Conservation (phyloP, 2,113 vertebrate genomes). For the Nothoprocta perdicaria region DNA sequence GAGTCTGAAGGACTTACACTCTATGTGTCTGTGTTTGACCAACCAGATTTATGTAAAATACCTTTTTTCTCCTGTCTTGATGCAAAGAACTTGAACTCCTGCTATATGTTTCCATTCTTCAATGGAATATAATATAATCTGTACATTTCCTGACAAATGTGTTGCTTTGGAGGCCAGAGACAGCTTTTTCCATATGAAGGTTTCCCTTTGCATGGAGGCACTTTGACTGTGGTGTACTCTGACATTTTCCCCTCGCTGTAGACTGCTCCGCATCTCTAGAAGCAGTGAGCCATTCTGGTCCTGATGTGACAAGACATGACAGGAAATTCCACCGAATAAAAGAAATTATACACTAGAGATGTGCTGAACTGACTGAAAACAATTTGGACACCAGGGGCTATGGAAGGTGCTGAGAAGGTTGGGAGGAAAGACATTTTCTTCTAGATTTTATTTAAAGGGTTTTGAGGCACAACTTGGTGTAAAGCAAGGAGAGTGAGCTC, state of each 20-base stretch:
- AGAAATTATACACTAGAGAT: slow-evolving; percentile 54
- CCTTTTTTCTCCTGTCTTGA: neutral
- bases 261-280: slow-evolving; percentile 44
- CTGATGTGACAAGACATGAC: slow-evolving; percentile 47
- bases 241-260: neutral
- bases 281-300: slow-evolving; percentile 35
- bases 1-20: neutral
- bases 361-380: slow-evolving; percentile 60
- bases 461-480: neutral
- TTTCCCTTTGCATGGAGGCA: slow-evolving; percentile 9
- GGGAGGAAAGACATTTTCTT: slow-evolving; percentile 13
- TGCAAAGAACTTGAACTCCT: slow-evolving; percentile 9
- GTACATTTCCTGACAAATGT: neutral
- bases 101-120: neutral
- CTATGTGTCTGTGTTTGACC: neutral
- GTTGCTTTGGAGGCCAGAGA: neutral
- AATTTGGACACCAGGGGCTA: slow-evolving; percentile 36
- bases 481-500: neutral
- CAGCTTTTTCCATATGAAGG: neutral
- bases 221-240: slow-evolving; percentile 22
- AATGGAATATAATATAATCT: neutral
- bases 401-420: slow-evolving; percentile 41
- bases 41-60: neutral
- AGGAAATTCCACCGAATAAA: slow-evolving; percentile 65
- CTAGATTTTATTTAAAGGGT: neutral